Percentiles rank a stretch among this genome's conserved stretches.
phyloP scores from a whole-genome alignment of 1,140 invertebrate species.

The Heliconius hewitsoni region DNA sequence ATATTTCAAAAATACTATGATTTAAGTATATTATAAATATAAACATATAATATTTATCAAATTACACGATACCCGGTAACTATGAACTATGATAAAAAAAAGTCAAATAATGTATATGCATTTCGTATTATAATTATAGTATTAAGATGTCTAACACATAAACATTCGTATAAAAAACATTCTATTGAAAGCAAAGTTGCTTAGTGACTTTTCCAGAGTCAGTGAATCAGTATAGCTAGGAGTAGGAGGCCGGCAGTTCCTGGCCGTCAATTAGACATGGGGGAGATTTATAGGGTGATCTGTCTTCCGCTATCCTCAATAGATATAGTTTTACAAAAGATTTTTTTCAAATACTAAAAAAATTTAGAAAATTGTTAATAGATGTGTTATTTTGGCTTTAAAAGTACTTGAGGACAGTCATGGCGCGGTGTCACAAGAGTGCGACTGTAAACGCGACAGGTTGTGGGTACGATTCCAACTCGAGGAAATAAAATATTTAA shows the following conservation, averaged over 20 bases:
- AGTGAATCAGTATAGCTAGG: slow-evolving; percentile 62
- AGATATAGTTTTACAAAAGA: slow-evolving; percentile 65
- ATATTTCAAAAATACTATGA: no score
- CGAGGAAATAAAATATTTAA: no score
- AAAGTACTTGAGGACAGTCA: no score
- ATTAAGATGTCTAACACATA: neutral
- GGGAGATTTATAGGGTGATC: slow-evolving; percentile 71
- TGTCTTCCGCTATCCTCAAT: slow-evolving; percentile 54
- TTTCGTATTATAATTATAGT: neutral
- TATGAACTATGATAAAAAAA: neutral
- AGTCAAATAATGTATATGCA: neutral
- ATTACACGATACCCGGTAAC: no score
- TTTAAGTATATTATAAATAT: no score
- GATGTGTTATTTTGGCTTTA: no score
- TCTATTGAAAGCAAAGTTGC: slow-evolving; percentile 27
- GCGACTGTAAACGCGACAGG: no score
- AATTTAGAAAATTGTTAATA: neutral
- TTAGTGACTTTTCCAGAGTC: slow-evolving; percentile 40
- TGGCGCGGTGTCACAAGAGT: no score
- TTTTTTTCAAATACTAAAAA: slow-evolving; percentile 41
- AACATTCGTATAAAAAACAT: slow-evolving; percentile 13
- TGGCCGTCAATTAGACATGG: slow-evolving; percentile 71
- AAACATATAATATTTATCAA: no score
- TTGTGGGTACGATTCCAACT: no score
- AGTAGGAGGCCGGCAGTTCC: slow-evolving; percentile 53